Percentiles rank a stretch among this genome's conserved stretches.
These are phyloP conservation scores for Patella ulyssiponensis DNA, from an alignment of 2,888 invertebrate genomes.

Conservation along the genomic window DNA sequence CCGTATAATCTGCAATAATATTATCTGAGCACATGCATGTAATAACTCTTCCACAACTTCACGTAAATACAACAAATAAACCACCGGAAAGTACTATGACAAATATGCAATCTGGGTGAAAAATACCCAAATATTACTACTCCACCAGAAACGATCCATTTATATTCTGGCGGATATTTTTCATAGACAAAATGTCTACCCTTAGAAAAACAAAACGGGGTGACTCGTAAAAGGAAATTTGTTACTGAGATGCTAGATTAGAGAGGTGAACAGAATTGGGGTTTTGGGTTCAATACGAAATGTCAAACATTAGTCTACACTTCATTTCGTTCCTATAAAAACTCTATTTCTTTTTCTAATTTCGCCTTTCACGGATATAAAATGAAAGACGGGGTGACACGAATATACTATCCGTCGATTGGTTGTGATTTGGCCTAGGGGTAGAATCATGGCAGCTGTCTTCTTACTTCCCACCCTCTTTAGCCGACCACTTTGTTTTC, in stretches of 20 bases:
- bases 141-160: too few species aligned
- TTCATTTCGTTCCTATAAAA: neutral
- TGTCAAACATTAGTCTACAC: slow-evolving; percentile 8
- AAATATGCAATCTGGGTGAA: too few species aligned
- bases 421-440: neutral
- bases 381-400: neutral
- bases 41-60: neutral
- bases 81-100: neutral
- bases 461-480: slow-evolving; percentile 9
- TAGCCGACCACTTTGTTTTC: slow-evolving; percentile 20
- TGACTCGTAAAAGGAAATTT: too few species aligned
- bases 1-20: slow-evolving; percentile 2
- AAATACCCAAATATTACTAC: too few species aligned
- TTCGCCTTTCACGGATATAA: neutral
- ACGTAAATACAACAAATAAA: neutral
- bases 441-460: slow-evolving; percentile 9
- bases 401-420: neutral
- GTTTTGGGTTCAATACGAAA: neutral
- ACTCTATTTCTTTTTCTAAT: neutral
- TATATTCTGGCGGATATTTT: too few species aligned
- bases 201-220: too few species aligned
- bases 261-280: too few species aligned
- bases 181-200: too few species aligned
- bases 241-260: too few species aligned
- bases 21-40: neutral